These are phyloP conservation scores for Aplochiton taeniatus DNA, from an alignment of 2,797 vertebrate species.

Conservation along the genomic window DNA sequence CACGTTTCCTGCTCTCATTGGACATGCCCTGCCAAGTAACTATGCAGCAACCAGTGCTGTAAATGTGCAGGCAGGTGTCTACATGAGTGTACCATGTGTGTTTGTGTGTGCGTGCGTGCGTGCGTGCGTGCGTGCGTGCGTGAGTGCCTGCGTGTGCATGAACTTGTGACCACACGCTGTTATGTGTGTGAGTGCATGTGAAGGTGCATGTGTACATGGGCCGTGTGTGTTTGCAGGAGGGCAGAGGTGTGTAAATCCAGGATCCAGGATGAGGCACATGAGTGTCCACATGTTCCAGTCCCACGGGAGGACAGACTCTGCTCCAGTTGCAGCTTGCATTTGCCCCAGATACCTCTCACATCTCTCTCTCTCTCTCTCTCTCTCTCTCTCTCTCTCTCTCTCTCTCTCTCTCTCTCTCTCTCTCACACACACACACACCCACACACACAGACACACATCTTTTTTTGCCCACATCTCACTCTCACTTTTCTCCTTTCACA, in stretches of 20 bases:
- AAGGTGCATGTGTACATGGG: neutral
- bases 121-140: slow-evolving; percentile 18
- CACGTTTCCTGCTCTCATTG: neutral
- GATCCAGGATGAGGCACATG: slow-evolving; percentile 64
- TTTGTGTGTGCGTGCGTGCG: slow-evolving; percentile 3
- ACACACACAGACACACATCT: neutral
- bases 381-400: slow-evolving; percentile 1
- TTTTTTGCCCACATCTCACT: slow-evolving; percentile 23
- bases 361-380: slow-evolving; percentile 4
- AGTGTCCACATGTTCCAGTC: slow-evolving; percentile 65
- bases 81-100: slow-evolving; percentile 13
- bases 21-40: slow-evolving; percentile 8
- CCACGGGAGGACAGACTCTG: slow-evolving; percentile 69
- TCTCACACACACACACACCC: neutral
- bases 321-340: slow-evolving; percentile 75
- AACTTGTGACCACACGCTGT: slow-evolving; percentile 13
- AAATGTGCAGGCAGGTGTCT: neutral
- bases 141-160: neutral
- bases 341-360: slow-evolving; percentile 73
- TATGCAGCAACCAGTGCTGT: neutral
- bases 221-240: slow-evolving; percentile 31
- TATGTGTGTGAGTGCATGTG: slow-evolving; percentile 5
- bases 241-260: slow-evolving; percentile 22
- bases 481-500: slow-evolving; percentile 6
- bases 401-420: neutral